Evolutionary conservation across 1,140 invertebrate genomes (phyloP).

Genomic region (Drosophila kepulauana): DNA sequence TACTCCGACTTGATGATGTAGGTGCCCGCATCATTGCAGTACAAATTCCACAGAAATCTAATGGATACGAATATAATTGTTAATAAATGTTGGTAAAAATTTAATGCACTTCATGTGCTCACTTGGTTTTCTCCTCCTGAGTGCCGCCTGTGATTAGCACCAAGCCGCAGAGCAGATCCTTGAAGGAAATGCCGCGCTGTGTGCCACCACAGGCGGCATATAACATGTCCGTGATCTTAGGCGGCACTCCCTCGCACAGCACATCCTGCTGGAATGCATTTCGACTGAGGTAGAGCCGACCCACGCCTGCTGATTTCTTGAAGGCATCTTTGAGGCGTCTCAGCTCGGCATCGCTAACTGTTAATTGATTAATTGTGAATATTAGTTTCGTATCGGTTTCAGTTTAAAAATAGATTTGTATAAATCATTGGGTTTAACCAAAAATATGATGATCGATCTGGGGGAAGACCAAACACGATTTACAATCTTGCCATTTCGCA

Average conservation of each 20-base stretch:
- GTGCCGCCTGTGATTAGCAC: slow-evolving; percentile 93
- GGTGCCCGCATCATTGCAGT: slow-evolving; percentile 92
- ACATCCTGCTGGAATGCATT: slow-evolving; percentile 92
- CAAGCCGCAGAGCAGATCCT: slow-evolving; percentile 93
- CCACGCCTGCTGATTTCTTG: slow-evolving; percentile 90
- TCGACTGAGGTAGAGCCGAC: slow-evolving; percentile 89
- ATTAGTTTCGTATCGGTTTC: background rate
- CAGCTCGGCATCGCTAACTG: slow-evolving; percentile 92
- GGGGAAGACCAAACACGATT: slow-evolving; percentile 18
- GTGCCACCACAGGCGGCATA: slow-evolving; percentile 93
- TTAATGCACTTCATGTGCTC: slow-evolving; percentile 87
- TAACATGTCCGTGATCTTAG: slow-evolving; percentile 91
- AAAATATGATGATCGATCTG: background rate
- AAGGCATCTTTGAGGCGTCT: slow-evolving; percentile 94
- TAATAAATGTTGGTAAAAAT: background rate
- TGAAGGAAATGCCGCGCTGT: slow-evolving; percentile 91
- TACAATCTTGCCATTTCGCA: slow-evolving; percentile 25
- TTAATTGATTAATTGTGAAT: slow-evolving; percentile 9
- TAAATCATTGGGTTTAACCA: slow-evolving; percentile 10
- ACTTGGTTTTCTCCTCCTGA: slow-evolving; percentile 94
- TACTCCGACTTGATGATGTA: slow-evolving; percentile 92
- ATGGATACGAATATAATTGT: background rate
- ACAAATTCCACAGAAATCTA: slow-evolving; percentile 94
- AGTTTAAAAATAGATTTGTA: slow-evolving; percentile 16
- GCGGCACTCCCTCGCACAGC: slow-evolving; percentile 92